Percentiles rank a stretch among this genome's conserved stretches.
Conservation (phyloP, 2,888 invertebrate species). For the Torymus texanus region DNA sequence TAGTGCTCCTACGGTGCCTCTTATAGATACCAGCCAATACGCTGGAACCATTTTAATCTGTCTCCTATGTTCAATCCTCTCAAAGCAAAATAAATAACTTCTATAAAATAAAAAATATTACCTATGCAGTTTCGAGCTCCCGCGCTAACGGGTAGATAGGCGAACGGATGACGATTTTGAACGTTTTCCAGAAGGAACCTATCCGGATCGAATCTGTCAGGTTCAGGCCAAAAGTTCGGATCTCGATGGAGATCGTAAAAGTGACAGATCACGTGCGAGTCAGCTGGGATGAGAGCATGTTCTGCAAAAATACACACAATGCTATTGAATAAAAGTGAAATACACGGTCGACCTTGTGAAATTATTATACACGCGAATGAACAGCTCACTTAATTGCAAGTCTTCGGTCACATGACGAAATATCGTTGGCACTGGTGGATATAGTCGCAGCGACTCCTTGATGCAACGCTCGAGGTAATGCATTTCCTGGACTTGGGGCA, state of each 20-base stretch:
- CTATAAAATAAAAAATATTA: slow-evolving; percentile 61
- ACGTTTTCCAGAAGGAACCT: slow-evolving; percentile 78
- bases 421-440: slow-evolving; percentile 82
- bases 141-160: slow-evolving; percentile 76
- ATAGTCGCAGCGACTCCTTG: slow-evolving; percentile 81
- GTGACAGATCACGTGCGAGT: slow-evolving; percentile 76
- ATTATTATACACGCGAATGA: not conserved
- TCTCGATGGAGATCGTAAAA: slow-evolving; percentile 81
- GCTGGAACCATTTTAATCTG: too few species aligned
- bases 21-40: too few species aligned
- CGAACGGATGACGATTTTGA: slow-evolving; percentile 77
- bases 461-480: slow-evolving; percentile 83
- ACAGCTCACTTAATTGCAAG: slow-evolving; percentile 68
- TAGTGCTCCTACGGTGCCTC: too few species aligned
- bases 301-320: slow-evolving; percentile 64
- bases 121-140: slow-evolving; percentile 79
- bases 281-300: slow-evolving; percentile 75
- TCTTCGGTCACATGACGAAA: slow-evolving; percentile 78
- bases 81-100: too few species aligned
- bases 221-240: slow-evolving; percentile 79
- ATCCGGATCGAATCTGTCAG: slow-evolving; percentile 74
- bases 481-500: slow-evolving; percentile 78
- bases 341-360: not conserved
- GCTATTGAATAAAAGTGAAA: not conserved
- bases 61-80: too few species aligned